Conservation (phyloP, 1,140 invertebrate species). For the Lutraria rhynchaena region DNA sequence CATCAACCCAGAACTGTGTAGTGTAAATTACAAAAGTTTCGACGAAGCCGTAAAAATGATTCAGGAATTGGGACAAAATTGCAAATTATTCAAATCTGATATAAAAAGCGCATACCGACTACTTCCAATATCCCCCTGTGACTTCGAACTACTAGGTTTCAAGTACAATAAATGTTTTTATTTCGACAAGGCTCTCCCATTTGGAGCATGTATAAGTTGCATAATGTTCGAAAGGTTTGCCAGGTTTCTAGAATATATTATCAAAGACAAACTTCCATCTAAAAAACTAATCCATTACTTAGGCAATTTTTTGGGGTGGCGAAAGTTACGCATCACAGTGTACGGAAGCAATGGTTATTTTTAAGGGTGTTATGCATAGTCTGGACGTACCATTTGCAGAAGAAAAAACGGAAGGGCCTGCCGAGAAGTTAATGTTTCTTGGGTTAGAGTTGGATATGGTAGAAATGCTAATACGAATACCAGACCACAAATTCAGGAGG, state of each 20-base stretch:
- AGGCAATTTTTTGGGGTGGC: slow-evolving; percentile 33
- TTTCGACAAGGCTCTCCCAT: no score
- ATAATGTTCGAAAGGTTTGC: slow-evolving; percentile 46
- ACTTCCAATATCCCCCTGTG: no score
- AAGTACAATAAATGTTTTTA: no score
- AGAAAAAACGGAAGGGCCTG: slow-evolving; percentile 34
- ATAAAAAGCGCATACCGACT: no score
- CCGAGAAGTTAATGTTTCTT: slow-evolving; percentile 84
- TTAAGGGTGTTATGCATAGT: slow-evolving; percentile 7
- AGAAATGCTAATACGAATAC: slow-evolving; percentile 6
- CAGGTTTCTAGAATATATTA: slow-evolving; percentile 15
- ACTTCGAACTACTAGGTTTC: no score
- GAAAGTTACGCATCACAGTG: not conserved
- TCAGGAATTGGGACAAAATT: no score
- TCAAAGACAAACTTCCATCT: not conserved
- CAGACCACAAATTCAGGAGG: not conserved
- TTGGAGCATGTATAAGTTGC: slow-evolving; percentile 49
- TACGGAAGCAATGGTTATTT: not conserved
- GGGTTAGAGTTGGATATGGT: not conserved
- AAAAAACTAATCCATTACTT: slow-evolving; percentile 41
- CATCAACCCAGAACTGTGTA: no score
- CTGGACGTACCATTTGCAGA: slow-evolving; percentile 31
- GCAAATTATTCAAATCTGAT: no score
- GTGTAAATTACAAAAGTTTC: no score
- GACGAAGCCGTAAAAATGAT: no score